Percentiles rank a stretch among this genome's conserved stretches.
Conservation (phyloP, 2,113 vertebrate species). For the Cyprinodon brontotheroides region DNA sequence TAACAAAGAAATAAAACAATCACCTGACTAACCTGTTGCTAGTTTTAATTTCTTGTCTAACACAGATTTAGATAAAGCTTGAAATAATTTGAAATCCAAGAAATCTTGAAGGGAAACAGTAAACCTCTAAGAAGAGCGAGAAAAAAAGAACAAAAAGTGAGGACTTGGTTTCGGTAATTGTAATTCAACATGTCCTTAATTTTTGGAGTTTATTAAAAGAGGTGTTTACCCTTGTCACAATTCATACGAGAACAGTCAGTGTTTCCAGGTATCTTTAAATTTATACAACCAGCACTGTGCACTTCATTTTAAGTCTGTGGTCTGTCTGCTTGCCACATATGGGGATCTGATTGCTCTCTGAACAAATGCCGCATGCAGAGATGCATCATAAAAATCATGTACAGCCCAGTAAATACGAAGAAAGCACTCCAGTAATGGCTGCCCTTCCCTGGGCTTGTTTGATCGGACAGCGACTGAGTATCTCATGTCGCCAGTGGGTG, state of each 20-base stretch:
- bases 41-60: background rate
- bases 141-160: background rate
- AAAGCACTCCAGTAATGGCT: slow-evolving; percentile 46
- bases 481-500: slow-evolving; percentile 16
- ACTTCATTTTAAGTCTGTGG: slow-evolving; percentile 9
- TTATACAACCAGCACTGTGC: background rate
- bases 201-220: background rate
- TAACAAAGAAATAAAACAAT: background rate
- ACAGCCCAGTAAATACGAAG: slow-evolving; percentile 55
- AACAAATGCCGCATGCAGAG: slow-evolving; percentile 34
- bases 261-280: too few relatives aligned
- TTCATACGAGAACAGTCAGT: background rate
- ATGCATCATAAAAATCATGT: slow-evolving; percentile 62
- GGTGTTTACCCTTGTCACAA: background rate
- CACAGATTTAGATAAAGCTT: background rate
- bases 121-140: background rate
- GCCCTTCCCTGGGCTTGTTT: slow-evolving; percentile 47
- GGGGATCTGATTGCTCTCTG: slow-evolving; percentile 38
- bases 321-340: slow-evolving; percentile 36
- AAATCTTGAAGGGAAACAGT: background rate
- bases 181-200: too few relatives aligned
- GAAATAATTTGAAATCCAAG: background rate
- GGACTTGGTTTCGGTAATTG: background rate
- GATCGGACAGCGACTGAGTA: slow-evolving; percentile 45
- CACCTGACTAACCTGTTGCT: background rate